Percentiles rank a stretch among this genome's conserved stretches.
These are phyloP conservation scores for Lophius piscatorius DNA, from an alignment of 2,113 vertebrate genomes.

Conservation along the genomic window DNA sequence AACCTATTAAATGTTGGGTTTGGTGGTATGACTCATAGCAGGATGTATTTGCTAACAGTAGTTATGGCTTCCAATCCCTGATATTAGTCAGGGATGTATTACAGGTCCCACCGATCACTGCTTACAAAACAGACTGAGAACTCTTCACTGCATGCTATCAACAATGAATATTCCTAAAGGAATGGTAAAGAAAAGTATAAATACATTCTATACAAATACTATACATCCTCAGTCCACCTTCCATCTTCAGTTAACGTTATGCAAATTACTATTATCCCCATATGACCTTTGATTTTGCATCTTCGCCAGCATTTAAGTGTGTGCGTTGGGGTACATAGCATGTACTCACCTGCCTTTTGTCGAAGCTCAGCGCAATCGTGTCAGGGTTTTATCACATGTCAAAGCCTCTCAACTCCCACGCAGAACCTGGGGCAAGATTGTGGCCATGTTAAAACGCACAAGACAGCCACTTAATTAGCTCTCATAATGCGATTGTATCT, in stretches of 20 bases:
- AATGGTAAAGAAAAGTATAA: too few relatives aligned
- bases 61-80: slow-evolving; percentile 49
- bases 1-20: slow-evolving; percentile 50
- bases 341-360: slow-evolving; percentile 68
- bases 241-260: too few relatives aligned
- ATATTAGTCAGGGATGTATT: slow-evolving; percentile 40
- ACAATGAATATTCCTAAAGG: too few relatives aligned
- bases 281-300: slow-evolving; percentile 15
- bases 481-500: slow-evolving; percentile 44
- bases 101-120: slow-evolving; percentile 25
- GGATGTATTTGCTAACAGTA: slow-evolving; percentile 45
- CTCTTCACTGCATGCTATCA: not conserved
- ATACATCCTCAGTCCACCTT: too few relatives aligned
- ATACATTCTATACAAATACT: too few relatives aligned
- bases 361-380: slow-evolving; percentile 38
- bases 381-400: slow-evolving; percentile 49
- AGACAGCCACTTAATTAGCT: slow-evolving; percentile 63
- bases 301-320: slow-evolving; percentile 22
- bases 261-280: not conserved
- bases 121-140: slow-evolving; percentile 15
- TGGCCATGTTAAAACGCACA: slow-evolving; percentile 61
- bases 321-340: slow-evolving; percentile 30
- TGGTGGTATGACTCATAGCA: slow-evolving; percentile 55
- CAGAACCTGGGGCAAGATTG: slow-evolving; percentile 64
- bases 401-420: slow-evolving; percentile 57